Evolutionary conservation across 2,888 invertebrate genomes (phyloP).

Genomic region (Plagiodera versicolora): DNA sequence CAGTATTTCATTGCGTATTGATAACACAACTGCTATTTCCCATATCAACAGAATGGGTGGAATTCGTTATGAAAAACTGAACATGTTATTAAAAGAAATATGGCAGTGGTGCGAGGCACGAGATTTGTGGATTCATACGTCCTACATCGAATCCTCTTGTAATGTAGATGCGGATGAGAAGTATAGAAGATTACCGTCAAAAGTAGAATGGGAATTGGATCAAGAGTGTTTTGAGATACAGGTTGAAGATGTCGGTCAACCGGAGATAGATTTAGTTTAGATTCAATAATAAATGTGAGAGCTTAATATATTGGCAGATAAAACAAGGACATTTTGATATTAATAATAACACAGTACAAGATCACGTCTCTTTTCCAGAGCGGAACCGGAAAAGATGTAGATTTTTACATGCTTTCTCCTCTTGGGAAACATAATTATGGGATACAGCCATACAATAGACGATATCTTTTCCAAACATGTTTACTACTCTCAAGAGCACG

Average conservation of each 20-base stretch:
- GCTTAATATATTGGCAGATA: constrained; percentile 16
- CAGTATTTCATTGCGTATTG: constrained; percentile 7
- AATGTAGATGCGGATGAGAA: constrained; percentile 8
- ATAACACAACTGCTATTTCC: constrained; percentile 18
- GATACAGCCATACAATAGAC: too few species aligned
- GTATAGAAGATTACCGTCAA: not conserved
- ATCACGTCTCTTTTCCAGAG: too few species aligned
- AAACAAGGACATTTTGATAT: too few species aligned
- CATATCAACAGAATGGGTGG: constrained; percentile 20
- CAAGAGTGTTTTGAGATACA: not conserved
- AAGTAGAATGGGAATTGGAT: constrained; percentile 2
- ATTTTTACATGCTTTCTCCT: too few species aligned
- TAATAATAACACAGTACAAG: too few species aligned
- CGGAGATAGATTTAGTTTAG: constrained; percentile 16
- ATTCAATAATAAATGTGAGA: constrained; percentile 14
- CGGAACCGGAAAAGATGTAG: too few species aligned
- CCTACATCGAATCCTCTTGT: constrained; percentile 12
- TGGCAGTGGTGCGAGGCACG: constrained; percentile 20
- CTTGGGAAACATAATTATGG: too few species aligned
- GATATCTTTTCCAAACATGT: too few species aligned
- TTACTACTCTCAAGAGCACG: too few species aligned
- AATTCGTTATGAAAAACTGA: constrained; percentile 8
- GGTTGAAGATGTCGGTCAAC: not conserved
- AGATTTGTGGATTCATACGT: constrained; percentile 15
- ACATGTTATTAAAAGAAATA: constrained; percentile 7